Percentiles rank a stretch among this genome's conserved stretches.
These are phyloP conservation scores for Falco columbarius DNA, from an alignment of 2,797 vertebrate genomes.

Conservation along the genomic window DNA sequence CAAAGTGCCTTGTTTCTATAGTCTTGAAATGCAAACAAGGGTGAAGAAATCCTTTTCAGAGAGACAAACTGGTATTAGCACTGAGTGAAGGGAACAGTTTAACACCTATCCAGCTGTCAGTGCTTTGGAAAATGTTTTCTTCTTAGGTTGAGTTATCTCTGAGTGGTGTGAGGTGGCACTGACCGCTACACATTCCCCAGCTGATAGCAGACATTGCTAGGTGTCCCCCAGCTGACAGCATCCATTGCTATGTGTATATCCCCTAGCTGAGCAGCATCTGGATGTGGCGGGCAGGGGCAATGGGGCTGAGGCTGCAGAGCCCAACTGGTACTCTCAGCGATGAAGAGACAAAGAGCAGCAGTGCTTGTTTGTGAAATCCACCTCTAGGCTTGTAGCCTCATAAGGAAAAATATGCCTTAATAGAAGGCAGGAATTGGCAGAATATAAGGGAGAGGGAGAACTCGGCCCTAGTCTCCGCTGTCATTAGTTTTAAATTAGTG, in stretches of 20 bases:
- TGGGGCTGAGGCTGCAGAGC: not conserved
- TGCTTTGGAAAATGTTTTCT: not conserved
- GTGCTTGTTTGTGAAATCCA: not conserved
- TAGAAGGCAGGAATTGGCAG: not conserved
- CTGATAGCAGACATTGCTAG: not conserved
- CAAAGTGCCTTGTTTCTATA: not conserved
- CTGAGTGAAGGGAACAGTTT: not conserved
- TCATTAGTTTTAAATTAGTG: constrained; percentile 9
- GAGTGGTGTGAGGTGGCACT: fast-evolving
- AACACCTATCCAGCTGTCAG: not conserved
- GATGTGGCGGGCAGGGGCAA: no score
- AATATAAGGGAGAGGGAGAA: not conserved
- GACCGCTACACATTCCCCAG: not conserved
- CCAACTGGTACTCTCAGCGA: fast-evolving
- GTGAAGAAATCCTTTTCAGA: not conserved
- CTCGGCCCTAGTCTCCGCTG: fast-evolving
- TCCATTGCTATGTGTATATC: no score
- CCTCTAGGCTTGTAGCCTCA: not conserved
- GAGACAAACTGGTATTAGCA: not conserved
- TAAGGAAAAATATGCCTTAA: constrained; percentile 24
- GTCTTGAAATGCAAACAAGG: not conserved
- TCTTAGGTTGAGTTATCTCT: not conserved
- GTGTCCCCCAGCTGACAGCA: not conserved
- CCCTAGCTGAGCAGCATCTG: not conserved
- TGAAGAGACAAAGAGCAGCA: not conserved